A percentile compares a stretch with the other conserved stretches of the same genome.
Evolutionary conservation across 2,888 invertebrate genomes (phyloP).

Genomic region (Drosophila nigricruria): DNA sequence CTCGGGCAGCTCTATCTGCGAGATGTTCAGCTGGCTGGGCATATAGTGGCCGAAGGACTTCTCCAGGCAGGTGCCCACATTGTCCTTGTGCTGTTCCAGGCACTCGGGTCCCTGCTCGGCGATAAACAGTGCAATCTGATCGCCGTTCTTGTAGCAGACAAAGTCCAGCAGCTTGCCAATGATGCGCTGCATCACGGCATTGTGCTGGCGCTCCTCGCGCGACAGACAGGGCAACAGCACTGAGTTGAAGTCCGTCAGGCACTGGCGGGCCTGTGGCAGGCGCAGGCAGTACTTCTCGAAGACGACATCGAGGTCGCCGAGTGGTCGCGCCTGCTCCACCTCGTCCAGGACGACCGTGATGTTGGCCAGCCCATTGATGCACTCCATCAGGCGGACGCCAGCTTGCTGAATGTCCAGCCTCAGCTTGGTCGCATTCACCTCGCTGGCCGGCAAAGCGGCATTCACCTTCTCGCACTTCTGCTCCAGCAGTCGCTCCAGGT

Average conservation of each 20-base stretch:
- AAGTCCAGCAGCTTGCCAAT: constrained; percentile 87
- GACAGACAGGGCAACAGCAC: constrained; percentile 88
- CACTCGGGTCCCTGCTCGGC: constrained; percentile 92
- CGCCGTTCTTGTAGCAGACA: constrained; percentile 91
- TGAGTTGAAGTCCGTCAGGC: constrained; percentile 87
- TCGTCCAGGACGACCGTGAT: constrained; percentile 87
- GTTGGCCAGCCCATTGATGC: constrained; percentile 86
- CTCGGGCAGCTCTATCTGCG: constrained; percentile 85
- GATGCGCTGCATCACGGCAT: constrained; percentile 88
- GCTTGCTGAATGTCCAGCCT: constrained; percentile 55
- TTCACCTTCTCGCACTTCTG: constrained; percentile 89
- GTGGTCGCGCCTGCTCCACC: constrained; percentile 89
- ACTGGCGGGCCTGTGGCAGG: constrained; percentile 83
- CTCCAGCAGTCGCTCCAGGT: constrained; percentile 86
- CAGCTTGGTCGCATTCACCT: constrained; percentile 39
- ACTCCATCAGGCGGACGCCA: constrained; percentile 44
- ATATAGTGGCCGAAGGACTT: constrained; percentile 86
- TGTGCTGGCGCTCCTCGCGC: constrained; percentile 87
- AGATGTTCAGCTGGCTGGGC: constrained; percentile 78
- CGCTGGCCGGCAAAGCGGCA: constrained; percentile 82
- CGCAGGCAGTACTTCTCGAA: constrained; percentile 91
- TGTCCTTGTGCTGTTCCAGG: constrained; percentile 87
- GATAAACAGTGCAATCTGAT: constrained; percentile 92
- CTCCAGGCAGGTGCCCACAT: constrained; percentile 88
- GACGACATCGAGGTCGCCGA: constrained; percentile 89